Base-by-base conservation (phyloP, 2,113 vertebrate species). In the Ptychochromis oligacanthus region DNA sequence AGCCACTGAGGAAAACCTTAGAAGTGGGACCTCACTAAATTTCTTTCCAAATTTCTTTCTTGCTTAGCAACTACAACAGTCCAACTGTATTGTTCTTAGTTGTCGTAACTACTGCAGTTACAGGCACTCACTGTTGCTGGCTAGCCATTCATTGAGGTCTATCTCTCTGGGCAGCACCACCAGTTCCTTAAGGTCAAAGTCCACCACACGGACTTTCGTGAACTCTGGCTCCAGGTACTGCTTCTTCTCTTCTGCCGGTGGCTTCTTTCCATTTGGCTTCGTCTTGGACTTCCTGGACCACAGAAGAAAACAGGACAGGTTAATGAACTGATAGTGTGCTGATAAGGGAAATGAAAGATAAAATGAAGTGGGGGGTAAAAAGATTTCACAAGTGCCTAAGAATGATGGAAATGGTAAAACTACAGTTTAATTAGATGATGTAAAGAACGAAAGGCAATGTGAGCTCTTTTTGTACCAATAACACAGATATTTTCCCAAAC, bases 141-240 rank as follows among this genome's bases (percentile, higher is more conserved):
- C 98, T 78, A 99, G 96, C 98, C 98, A 99, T 95, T 99, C 98
- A 0, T 99, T 98, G 93, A 99, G 98, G 95, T 99, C 98, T 72
- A 99, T 99, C 96, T 99, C 98, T 78, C 96, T 96, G 67, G 98
- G 98, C 90, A 99, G 93, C 92, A 96, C 96, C 94, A 99, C 98
- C 94, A 99, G 95, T 83, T 99, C 97, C 95, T 97, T 97, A 83
- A 99, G 97, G 88, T 97, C 97, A 0, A 98, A 98, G 94, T 99
- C 98, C 0, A 98, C 96, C 91, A 99, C 97, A 12, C 98, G 95
- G 84, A 97, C 97, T 89, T 97, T 97, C 7, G 98, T 97, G 88
- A 97, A 97, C 95, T 99, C 98, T 0, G 97, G 94, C 88, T 99
- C 98, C 94, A 99, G 83, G 95, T 99, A 99, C 79, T 97, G 94